Evolutionary conservation across 2,888 invertebrate genomes (phyloP).

Genomic region (Eustalomyia histrio): DNA sequence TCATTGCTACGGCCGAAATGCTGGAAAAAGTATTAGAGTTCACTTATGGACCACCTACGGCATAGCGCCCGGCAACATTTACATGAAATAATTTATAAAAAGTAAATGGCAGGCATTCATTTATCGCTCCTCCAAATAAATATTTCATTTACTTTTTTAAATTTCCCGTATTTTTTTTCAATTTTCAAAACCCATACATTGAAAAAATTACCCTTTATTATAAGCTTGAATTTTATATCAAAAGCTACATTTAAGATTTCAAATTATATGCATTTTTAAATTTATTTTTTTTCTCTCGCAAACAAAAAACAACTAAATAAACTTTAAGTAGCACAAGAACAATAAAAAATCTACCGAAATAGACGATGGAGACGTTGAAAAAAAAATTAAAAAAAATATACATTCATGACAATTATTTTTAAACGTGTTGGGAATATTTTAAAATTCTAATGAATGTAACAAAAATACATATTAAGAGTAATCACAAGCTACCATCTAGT

Average conservation of each 20-base stretch:
- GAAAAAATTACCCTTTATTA: too few relatives aligned
- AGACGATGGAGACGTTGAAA: conserved; percentile 13
- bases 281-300: conserved; percentile 2
- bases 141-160: too few relatives aligned
- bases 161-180: too few relatives aligned
- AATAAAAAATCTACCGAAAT: conserved; percentile 44
- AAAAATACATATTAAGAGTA: neutral
- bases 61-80: too few relatives aligned
- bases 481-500: too few relatives aligned
- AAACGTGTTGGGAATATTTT: conserved; percentile 18
- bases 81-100: too few relatives aligned
- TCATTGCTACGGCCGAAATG: too few relatives aligned
- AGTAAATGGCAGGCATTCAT: too few relatives aligned
- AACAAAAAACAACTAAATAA: conserved; percentile 23
- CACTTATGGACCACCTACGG: too few relatives aligned
- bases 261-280: conserved; percentile 19
- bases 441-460: conserved; percentile 7
- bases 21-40: too few relatives aligned
- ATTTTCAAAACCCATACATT: too few relatives aligned
- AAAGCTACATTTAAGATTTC: neutral
- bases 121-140: too few relatives aligned
- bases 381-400: neutral
- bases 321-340: conserved; percentile 58
- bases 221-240: conserved; percentile 18
- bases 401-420: conserved; percentile 16